phyloP scores from a whole-genome alignment of 2,888 invertebrate species.

The Hypena proboscidalis region DNA sequence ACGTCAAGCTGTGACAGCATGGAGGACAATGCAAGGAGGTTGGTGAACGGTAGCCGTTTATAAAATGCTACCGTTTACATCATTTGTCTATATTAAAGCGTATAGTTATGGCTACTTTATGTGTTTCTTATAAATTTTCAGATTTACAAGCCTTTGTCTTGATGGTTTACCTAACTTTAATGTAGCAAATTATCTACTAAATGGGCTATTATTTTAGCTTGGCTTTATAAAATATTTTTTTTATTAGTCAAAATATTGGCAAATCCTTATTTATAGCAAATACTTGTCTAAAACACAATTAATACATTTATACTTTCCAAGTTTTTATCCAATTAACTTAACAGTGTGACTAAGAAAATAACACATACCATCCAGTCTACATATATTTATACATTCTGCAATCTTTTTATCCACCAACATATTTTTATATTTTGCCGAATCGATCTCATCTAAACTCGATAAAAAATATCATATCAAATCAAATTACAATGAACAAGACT shows the following conservation, averaged over 20 bases:
- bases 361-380: too few species aligned
- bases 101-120: conserved; percentile 43
- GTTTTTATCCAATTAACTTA: too few species aligned
- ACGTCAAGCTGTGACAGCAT: conserved; percentile 68
- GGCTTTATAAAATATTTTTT: too few species aligned
- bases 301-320: too few species aligned
- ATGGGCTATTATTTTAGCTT: too few species aligned
- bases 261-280: not conserved
- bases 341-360: too few species aligned
- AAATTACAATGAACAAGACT: conserved; percentile 3
- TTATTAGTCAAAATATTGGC: too few species aligned
- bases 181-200: too few species aligned
- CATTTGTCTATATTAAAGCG: conserved; percentile 72
- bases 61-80: conserved; percentile 69
- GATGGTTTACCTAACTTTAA: conserved; percentile 1
- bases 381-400: too few species aligned
- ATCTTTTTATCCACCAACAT: too few species aligned
- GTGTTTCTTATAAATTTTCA: conserved; percentile 11
- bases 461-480: not conserved
- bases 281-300: not conserved
- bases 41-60: conserved; percentile 50
- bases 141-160: conserved; percentile 4
- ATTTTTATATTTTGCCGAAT: too few species aligned
- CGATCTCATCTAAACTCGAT: not conserved
- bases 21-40: conserved; percentile 50